A percentile compares a stretch with the other conserved stretches of the same genome.
These are phyloP conservation scores for Leucophenga maculata DNA, from an alignment of 2,888 invertebrate species.

Conservation along the genomic window DNA sequence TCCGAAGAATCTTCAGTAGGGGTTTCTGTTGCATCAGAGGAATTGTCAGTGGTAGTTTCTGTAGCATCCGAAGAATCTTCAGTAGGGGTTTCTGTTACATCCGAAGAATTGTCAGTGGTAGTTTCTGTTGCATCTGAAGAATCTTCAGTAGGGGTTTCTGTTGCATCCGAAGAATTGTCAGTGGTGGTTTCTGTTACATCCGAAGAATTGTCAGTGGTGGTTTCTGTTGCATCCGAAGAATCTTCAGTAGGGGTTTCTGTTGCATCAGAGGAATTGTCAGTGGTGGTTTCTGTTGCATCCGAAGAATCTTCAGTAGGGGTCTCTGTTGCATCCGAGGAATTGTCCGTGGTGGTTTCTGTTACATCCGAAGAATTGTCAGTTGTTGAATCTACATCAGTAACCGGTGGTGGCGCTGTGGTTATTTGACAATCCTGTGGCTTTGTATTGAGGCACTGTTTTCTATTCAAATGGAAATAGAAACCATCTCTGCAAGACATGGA, in stretches of 20 bases:
- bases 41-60: too few species aligned
- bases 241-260: background rate
- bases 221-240: background rate
- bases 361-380: background rate
- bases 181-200: too few species aligned
- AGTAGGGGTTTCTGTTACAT: too few species aligned
- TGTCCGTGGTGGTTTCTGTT: too few species aligned
- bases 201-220: background rate
- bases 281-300: constrained; percentile 9
- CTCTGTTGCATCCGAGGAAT: too few species aligned
- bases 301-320: constrained; percentile 1
- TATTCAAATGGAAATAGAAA: background rate
- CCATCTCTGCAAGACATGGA: background rate
- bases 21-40: too few species aligned
- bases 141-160: too few species aligned
- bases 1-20: too few species aligned
- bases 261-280: background rate
- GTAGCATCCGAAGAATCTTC: too few species aligned
- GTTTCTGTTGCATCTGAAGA: too few species aligned
- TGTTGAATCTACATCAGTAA: background rate
- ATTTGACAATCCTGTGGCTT: constrained; percentile 14
- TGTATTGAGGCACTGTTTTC: constrained; percentile 1
- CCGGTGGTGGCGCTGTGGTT: constrained; percentile 1
- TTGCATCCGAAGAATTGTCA: too few species aligned
- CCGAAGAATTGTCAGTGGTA: too few species aligned